Evolutionary conservation across 1,140 invertebrate species (phyloP), one percentile per base, ranked within the genome.

Genomic region (Telenomus remus): DNA sequence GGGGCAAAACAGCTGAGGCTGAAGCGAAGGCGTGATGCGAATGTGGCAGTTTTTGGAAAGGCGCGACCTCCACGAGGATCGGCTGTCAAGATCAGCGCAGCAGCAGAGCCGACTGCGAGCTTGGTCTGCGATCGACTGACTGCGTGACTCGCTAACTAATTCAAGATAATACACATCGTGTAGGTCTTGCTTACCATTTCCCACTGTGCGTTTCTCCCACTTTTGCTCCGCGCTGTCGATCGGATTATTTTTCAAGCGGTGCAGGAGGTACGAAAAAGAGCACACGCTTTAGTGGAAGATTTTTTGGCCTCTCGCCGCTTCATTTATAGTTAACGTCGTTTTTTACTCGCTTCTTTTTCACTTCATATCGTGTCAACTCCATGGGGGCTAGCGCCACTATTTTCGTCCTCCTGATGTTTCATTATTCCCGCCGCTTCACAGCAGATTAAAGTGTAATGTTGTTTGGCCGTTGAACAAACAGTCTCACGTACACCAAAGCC

Each of bases 131-230:
- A 86, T 78, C 84, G 80, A 86, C 84, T 84, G 73, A 50, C 64
- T 81, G 81, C 83, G 37, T 35, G 33, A 54, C 43, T 53, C 54
- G 69, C 60, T 47, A 59, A 59, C 82, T 85, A 84, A 85, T 81
- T 82, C 75, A 70, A 80, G 81, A 86, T 85, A 86, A 83, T 82
- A 80, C 85, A 83, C 61, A 46, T 82, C 83, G 82, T 83, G 78
- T 80, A 76, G 72, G 65, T 80, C 80, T 80, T 76, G 73, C 77
- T 77, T 78, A 78, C 71, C 74, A 48, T 78, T 82, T 85, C 84
- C 83, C 82, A 84, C 84, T 84, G 68, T 61, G 55, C 56, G 56
- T 57, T 65, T 50, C 71, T 60, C 71, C 71, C 79, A 53, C 65
- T 68, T 60, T 65, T 50, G 55, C 13, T 9, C 9, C 37, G 37